These are phyloP conservation scores for Poeciliopsis presidionis DNA, from an alignment of 2,797 vertebrate species.

Conservation along the genomic window DNA sequence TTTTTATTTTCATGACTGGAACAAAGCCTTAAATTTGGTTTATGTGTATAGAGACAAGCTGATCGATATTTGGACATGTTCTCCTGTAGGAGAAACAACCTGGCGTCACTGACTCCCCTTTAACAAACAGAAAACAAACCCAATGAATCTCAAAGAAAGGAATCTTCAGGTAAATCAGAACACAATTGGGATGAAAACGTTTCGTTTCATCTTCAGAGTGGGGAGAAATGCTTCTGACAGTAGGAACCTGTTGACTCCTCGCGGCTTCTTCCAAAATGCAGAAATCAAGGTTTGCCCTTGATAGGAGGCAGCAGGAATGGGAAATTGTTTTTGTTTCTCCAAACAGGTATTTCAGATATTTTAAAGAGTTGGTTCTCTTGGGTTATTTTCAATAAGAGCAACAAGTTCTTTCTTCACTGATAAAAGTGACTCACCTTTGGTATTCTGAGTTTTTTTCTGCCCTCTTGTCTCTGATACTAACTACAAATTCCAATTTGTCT, in stretches of 20 bases:
- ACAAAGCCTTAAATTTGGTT: not conserved
- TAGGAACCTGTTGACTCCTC: constrained; percentile 32
- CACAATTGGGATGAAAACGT: not conserved
- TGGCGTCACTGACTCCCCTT: not conserved
- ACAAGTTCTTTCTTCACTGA: not conserved
- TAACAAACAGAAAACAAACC: not conserved
- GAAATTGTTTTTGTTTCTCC: constrained; percentile 56
- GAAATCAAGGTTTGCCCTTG: constrained; percentile 59
- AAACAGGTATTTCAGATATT: constrained; percentile 59
- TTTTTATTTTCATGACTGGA: not conserved
- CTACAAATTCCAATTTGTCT: not conserved
- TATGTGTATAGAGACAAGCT: not conserved
- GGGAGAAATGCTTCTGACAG: constrained; percentile 37
- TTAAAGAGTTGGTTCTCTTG: constrained; percentile 29
- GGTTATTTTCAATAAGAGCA: constrained; percentile 24
- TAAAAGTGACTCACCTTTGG: not conserved
- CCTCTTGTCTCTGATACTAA: not conserved
- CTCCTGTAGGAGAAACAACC: not conserved
- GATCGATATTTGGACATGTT: not conserved
- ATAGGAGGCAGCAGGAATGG: constrained; percentile 47
- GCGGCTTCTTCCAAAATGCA: constrained; percentile 53
- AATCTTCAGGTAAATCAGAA: not conserved
- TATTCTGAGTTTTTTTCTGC: not conserved
- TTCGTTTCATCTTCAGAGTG: constrained; percentile 4
- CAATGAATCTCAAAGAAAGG: not conserved